Conservation (phyloP, 2,797 vertebrate genomes). For the Spinibarbus caldwelli region DNA sequence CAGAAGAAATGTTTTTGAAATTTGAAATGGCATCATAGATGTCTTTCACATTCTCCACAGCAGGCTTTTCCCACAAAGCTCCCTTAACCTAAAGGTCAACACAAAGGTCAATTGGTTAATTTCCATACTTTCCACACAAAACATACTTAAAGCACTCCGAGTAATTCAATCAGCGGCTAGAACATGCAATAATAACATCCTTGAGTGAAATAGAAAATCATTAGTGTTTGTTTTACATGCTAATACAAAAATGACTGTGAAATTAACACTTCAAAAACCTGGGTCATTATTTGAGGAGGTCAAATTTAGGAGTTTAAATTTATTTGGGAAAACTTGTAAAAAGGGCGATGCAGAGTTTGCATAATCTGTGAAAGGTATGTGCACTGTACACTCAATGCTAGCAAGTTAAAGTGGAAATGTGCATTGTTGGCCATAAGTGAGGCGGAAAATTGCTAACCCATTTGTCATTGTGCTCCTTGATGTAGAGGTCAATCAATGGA, state of each 20-base stretch:
- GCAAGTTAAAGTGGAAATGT: slow-evolving; percentile 80
- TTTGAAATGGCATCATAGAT: slow-evolving; percentile 53
- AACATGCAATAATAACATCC: slow-evolving; percentile 72
- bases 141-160: slow-evolving; percentile 70
- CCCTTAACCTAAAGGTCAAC: slow-evolving; percentile 69
- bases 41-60: slow-evolving; percentile 72
- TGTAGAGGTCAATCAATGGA: slow-evolving; percentile 80
- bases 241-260: slow-evolving; percentile 17
- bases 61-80: slow-evolving; percentile 71
- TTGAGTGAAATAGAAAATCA: slow-evolving; percentile 62
- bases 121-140: slow-evolving; percentile 77
- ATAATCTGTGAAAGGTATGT: slow-evolving; percentile 53
- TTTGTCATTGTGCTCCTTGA: slow-evolving; percentile 84
- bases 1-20: slow-evolving; percentile 26
- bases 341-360: slow-evolving; percentile 54
- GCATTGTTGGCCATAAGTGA: slow-evolving; percentile 83
- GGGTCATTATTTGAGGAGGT: neutral
- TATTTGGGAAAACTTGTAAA: slow-evolving; percentile 10
- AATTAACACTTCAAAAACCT: neutral
- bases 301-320: neutral
- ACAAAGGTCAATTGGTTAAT: slow-evolving; percentile 76
- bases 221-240: slow-evolving; percentile 58
- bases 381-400: slow-evolving; percentile 70
- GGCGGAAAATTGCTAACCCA: slow-evolving; percentile 84
- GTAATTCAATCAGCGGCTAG: slow-evolving; percentile 78